phyloP scores from a whole-genome alignment of 2,797 vertebrate species.

The Anolis apletophallus region DNA sequence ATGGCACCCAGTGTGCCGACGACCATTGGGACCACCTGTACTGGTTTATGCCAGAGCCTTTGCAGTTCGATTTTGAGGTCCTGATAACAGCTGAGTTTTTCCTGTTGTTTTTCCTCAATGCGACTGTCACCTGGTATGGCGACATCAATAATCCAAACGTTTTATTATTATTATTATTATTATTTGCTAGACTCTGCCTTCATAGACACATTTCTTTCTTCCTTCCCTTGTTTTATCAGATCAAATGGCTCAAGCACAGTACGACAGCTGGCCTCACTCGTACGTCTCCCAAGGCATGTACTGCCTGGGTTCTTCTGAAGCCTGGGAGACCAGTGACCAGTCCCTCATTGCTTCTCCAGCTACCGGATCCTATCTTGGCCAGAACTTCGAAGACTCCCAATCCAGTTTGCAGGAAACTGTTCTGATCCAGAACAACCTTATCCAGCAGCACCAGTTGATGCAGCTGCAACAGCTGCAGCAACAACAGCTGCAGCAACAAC shows the following conservation, averaged over 20 bases:
- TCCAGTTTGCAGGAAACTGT: constrained; percentile 89
- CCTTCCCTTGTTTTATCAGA: constrained; percentile 79
- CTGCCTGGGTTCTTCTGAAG: constrained; percentile 96
- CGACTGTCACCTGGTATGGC: too few relatives aligned
- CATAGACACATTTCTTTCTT: background rate
- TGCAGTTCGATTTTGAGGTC: too few relatives aligned
- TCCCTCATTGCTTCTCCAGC: constrained; percentile 92
- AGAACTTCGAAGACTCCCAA: constrained; percentile 88
- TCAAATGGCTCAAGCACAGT: constrained; percentile 92
- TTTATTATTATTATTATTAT: too few relatives aligned
- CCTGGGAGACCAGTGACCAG: constrained; percentile 96
- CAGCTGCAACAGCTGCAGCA: constrained; percentile 89
- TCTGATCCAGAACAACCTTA: constrained; percentile 79
- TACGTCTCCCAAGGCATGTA: constrained; percentile 98
- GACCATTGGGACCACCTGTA: too few relatives aligned
- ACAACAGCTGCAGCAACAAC: constrained; percentile 75
- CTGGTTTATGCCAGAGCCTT: too few relatives aligned
- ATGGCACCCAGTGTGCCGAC: too few relatives aligned
- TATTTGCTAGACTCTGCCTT: background rate
- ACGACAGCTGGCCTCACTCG: constrained; percentile 96
- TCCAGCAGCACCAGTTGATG: constrained; percentile 86
- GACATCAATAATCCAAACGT: too few relatives aligned
- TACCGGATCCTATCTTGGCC: constrained; percentile 88
- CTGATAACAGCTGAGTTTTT: too few relatives aligned
- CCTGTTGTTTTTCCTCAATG: too few relatives aligned